Evolutionary conservation across 2,888 invertebrate genomes (phyloP).

Genomic region (Dinocampus coccinellae): DNA sequence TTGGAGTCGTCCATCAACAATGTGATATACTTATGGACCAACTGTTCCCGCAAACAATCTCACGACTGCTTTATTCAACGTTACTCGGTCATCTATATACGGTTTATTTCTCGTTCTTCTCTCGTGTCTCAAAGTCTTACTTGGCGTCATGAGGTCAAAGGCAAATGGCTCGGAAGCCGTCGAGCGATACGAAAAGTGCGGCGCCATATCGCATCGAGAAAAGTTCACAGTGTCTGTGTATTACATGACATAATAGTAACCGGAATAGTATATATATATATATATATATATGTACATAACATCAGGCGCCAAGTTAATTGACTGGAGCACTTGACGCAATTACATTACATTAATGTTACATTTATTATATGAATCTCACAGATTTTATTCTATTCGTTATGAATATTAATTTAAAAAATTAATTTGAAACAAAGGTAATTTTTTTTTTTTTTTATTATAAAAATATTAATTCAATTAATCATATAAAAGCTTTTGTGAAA

Average conservation of each 20-base stretch:
- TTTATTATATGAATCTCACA: too few species aligned
- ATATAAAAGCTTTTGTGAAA: too few species aligned
- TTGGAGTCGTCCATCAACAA: background rate
- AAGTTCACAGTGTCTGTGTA: conserved; percentile 12
- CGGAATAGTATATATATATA: background rate
- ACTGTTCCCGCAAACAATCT: background rate
- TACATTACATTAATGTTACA: conserved; percentile 1
- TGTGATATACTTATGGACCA: background rate
- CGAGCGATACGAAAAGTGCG: conserved; percentile 18
- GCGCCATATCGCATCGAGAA: conserved; percentile 11
- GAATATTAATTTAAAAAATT: too few species aligned
- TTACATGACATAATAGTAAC: background rate
- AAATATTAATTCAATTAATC: too few species aligned
- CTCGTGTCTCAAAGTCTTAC: background rate
- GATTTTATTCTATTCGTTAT: too few species aligned
- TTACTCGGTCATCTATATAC: background rate
- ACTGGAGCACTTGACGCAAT: background rate
- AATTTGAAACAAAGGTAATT: too few species aligned
- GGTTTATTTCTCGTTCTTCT: background rate
- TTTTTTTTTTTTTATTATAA: too few species aligned
- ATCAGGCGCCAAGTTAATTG: conserved; percentile 20
- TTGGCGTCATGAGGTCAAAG: conserved; percentile 15
- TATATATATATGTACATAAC: background rate
- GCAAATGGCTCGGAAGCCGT: conserved; percentile 16
- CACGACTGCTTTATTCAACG: background rate